phyloP scores from a whole-genome alignment of 1,140 invertebrate genomes.

The Papilio aristodemus region DNA sequence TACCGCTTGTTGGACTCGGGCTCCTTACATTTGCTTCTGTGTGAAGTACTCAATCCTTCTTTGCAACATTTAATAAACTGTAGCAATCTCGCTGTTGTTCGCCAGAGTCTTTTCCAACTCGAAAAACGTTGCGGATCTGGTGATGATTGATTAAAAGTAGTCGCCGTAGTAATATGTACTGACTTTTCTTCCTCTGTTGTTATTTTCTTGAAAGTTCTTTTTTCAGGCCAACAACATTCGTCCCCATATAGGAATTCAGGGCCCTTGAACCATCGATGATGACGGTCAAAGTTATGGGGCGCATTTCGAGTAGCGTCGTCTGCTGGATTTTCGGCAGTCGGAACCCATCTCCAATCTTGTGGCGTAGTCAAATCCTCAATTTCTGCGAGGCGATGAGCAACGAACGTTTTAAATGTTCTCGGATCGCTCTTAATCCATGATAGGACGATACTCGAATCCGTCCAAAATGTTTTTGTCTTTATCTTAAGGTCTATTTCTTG shows the following conservation, averaged over 20 bases:
- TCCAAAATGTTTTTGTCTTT: conserved; percentile 35
- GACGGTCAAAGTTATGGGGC: not conserved
- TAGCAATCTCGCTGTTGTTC: not conserved
- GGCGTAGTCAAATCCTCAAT: conserved; percentile 48
- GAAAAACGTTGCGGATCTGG: not conserved
- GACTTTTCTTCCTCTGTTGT: not conserved
- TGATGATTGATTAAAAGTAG: not conserved
- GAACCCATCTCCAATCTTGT: conserved; percentile 49
- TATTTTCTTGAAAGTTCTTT: not conserved
- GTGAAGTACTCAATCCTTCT: not conserved
- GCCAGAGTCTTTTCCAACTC: conserved; percentile 9
- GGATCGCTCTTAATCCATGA: conserved; percentile 41
- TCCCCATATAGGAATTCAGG: not conserved
- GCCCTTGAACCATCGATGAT: conserved; percentile 18
- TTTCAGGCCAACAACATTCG: not conserved
- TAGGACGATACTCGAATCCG: conserved; percentile 39
- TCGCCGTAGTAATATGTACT: not conserved
- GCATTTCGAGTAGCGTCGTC: conserved; percentile 42
- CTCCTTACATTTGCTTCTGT: not conserved
- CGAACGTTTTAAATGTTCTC: conserved; percentile 48
- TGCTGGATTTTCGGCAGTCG: conserved; percentile 46
- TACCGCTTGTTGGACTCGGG: not conserved
- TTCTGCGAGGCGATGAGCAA: conserved; percentile 54
- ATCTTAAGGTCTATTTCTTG: conserved; percentile 32
- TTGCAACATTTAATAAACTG: not conserved